Evolutionary conservation across 2,797 vertebrate species (phyloP).

Genomic region (Phalloptychus januarius): DNA sequence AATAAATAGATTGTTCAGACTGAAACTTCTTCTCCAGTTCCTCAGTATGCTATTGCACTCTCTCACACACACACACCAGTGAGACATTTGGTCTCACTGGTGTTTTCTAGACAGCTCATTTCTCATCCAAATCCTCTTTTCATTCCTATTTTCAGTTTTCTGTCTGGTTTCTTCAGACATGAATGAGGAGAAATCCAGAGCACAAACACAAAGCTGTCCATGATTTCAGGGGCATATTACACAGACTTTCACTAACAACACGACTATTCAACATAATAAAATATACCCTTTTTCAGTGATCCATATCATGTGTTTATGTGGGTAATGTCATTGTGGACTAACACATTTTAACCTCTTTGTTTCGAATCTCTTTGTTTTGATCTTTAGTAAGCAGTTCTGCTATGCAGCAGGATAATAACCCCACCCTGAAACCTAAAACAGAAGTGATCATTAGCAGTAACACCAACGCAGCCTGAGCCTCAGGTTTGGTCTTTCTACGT

Average conservation of each 20-base stretch:
- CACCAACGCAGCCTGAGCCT: too few species aligned
- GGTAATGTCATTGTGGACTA: neutral
- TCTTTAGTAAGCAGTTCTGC: neutral
- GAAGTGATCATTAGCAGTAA: too few species aligned
- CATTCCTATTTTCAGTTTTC: neutral
- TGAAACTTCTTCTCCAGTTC: neutral
- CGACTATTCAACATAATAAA: neutral
- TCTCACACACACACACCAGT: too few species aligned
- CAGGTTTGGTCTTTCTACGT: too few species aligned
- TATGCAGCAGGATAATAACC: too few species aligned
- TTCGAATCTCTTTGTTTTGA: neutral
- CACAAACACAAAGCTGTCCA: neutral
- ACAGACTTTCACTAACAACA: neutral
- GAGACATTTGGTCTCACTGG: neutral
- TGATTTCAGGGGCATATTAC: neutral
- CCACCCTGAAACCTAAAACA: too few species aligned
- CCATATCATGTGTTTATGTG: neutral
- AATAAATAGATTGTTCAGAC: neutral
- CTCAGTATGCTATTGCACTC: neutral
- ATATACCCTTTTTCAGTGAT: neutral
- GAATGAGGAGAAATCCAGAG: neutral
- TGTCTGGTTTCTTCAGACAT: neutral
- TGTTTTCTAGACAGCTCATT: neutral
- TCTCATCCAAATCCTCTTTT: neutral
- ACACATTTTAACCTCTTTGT: neutral